Percentiles rank a stretch among this genome's conserved stretches.
These are phyloP conservation scores for Trachymyrmex septentrionalis DNA, from an alignment of 1,140 invertebrate genomes.

Conservation along the genomic window DNA sequence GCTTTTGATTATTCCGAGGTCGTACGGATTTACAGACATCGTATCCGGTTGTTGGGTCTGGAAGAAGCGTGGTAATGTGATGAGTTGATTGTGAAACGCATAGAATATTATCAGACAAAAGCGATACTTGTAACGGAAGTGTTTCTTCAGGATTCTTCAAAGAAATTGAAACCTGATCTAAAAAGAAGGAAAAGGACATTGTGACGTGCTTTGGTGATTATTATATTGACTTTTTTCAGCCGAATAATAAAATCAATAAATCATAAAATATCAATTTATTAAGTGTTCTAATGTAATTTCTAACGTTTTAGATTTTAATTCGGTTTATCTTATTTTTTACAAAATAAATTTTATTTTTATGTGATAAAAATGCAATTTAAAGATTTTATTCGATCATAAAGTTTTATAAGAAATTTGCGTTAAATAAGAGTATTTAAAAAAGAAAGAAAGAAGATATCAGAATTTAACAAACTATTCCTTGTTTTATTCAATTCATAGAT, in stretches of 20 bases:
- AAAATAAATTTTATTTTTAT: conserved; percentile 22
- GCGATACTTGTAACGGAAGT: background rate
- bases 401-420: background rate
- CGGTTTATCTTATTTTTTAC: background rate
- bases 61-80: conserved; percentile 1
- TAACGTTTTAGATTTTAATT: background rate
- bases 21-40: background rate
- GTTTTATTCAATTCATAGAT: background rate
- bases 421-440: background rate
- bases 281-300: background rate
- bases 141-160: background rate
- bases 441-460: background rate
- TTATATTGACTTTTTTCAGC: background rate
- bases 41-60: background rate
- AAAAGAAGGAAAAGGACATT: background rate
- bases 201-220: background rate
- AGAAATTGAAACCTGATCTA: background rate
- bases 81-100: background rate
- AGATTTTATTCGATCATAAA: background rate
- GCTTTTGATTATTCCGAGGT: conserved; percentile 24
- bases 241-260: no score
- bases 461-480: background rate
- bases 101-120: conserved; percentile 1
- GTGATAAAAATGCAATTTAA: background rate
- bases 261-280: background rate